Evolutionary conservation across 2,113 vertebrate genomes (phyloP).

Genomic region (Thryonomys swinderianus): DNA sequence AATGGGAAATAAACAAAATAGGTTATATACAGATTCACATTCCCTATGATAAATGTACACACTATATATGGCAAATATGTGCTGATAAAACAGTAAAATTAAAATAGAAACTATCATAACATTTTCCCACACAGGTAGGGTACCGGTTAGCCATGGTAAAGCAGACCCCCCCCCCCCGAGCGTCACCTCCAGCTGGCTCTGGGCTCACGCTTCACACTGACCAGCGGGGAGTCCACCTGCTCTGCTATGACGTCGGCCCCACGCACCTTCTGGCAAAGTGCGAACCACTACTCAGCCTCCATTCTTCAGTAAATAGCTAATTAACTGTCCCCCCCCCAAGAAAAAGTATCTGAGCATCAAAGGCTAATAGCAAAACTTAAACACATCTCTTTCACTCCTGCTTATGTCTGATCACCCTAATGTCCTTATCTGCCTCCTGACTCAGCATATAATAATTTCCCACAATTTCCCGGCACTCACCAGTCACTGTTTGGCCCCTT

Average conservation of each 20-base stretch:
- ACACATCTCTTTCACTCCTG: background rate
- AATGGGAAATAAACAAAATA: background rate
- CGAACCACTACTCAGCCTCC: background rate
- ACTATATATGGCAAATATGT: background rate
- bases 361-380: background rate
- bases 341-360: background rate
- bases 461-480: background rate
- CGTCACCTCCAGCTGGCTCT: background rate
- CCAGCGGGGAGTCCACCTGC: background rate
- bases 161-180: background rate
- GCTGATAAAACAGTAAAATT: background rate
- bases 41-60: background rate
- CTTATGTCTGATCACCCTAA: background rate
- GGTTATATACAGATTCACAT: background rate
- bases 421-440: background rate
- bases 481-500: background rate
- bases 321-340: background rate
- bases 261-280: background rate
- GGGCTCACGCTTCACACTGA: background rate
- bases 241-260: no score
- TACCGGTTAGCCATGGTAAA: background rate
- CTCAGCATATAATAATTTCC: background rate
- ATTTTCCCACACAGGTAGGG: background rate
- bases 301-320: background rate
- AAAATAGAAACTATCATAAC: background rate